Base-by-base conservation (phyloP, 2,888 invertebrate species). In the Cantharis lateralis region DNA sequence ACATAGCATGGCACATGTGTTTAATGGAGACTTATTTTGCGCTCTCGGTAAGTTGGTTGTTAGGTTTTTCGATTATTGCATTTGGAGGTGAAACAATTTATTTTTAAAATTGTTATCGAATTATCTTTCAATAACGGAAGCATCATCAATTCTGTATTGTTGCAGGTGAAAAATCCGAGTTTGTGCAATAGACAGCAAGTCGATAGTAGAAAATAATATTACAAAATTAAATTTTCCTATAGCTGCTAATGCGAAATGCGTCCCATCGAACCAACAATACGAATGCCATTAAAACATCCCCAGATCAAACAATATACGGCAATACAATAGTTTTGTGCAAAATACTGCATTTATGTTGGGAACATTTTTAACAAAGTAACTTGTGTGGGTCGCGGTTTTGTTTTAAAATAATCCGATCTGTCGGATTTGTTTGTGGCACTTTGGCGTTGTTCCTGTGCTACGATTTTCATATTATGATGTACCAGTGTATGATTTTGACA, bases 401-500 rank as follows among this genome's bases (percentile, higher is more conserved):
- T 79, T 79, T 71, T 71, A 77, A 79, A 76, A 77, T 74, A 71
- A 68, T 68, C 74, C 77, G 81, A 80, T 81, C 78, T 81, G 80
- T 78, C 72, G 80, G 81, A 80, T 82, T 82, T 84, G 84, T 84
- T 83, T 82, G 82, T 84, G 84, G 83, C 84, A 83, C 82, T 82
- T 81, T 81, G 82, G 81, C 82, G 83, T 82, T 83, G 84, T 84
- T 83, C 83, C 81, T 82, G 78, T 82, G 82, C 81, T 81, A 81
- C 82, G 83, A 84, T 84, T 84, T 84, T 84, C 84, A 84, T 82
- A 85, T 86, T 85, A 84, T 86, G 86, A 85, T 86, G 85, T 86
- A 85, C 84, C 82, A 81, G 83, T 83, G 85, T 82, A 82, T 87
- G 87, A 86, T 86, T 86, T 87, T 87, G 87, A 87, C 87, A 87